Conservation (phyloP, 2,888 invertebrate genomes). For the Endotricha flammealis region DNA sequence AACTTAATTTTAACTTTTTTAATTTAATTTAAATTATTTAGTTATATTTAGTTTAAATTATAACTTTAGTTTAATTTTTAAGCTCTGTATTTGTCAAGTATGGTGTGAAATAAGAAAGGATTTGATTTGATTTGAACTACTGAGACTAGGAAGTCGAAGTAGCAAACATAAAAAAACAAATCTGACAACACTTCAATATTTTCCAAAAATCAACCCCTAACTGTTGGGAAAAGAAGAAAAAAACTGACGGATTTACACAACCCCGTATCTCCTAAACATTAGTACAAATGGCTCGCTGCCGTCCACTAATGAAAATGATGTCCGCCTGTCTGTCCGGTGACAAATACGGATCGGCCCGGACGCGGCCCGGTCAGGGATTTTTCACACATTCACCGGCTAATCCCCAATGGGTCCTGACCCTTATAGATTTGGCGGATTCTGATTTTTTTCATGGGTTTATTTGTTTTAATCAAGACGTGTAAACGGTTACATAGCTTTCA, state of each 20-base stretch:
- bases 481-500: too few species aligned
- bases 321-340: slow-evolving; percentile 20
- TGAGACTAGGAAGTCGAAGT: too few species aligned
- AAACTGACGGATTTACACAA: slow-evolving; percentile 15
- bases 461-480: slow-evolving; percentile 9
- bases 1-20: too few species aligned
- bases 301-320: slow-evolving; percentile 26
- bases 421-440: slow-evolving; percentile 18
- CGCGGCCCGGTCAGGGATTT: slow-evolving; percentile 22
- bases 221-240: slow-evolving; percentile 14
- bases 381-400: slow-evolving; percentile 23
- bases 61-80: too few species aligned
- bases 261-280: slow-evolving; percentile 22
- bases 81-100: too few species aligned
- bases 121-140: too few species aligned
- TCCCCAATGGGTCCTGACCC: slow-evolving; percentile 18
- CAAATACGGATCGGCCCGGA: slow-evolving; percentile 22
- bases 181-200: too few species aligned
- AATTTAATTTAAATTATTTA: too few species aligned
- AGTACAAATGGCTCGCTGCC: slow-evolving; percentile 24
- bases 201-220: too few species aligned
- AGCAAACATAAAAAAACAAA: too few species aligned
- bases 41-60: too few species aligned
- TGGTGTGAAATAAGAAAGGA: too few species aligned
- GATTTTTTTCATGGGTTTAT: slow-evolving; percentile 6